Evolutionary conservation across 2,888 invertebrate genomes (phyloP).

Genomic region (Choristoneura rosaceana): DNA sequence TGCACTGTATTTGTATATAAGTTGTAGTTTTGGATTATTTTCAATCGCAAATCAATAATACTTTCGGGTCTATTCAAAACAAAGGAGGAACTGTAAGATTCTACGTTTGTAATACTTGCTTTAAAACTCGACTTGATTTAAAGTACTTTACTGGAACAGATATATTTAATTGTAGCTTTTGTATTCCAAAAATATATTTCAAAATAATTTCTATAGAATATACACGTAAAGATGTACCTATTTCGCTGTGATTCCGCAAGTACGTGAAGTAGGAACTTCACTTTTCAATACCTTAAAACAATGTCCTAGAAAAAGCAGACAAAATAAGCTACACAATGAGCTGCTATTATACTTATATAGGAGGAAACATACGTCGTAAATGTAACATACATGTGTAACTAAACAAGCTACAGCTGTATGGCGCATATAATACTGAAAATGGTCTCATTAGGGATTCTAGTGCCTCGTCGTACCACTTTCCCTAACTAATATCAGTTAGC

Average conservation of each 20-base stretch:
- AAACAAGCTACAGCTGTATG: neutral
- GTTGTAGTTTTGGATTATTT: too few relatives aligned
- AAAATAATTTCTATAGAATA: neutral
- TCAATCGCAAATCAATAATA: too few relatives aligned
- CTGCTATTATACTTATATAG: neutral
- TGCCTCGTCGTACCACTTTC: slow-evolving; percentile 30
- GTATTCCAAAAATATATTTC: neutral
- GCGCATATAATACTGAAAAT: slow-evolving; percentile 12
- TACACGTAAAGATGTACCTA: too few relatives aligned
- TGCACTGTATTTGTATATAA: too few relatives aligned
- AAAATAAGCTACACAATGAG: too few relatives aligned
- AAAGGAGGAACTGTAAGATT: too few relatives aligned
- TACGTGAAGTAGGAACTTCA: neutral
- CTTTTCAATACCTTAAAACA: neutral
- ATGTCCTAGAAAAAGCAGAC: neutral
- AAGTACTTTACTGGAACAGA: too few relatives aligned
- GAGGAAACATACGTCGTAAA: neutral
- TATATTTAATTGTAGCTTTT: neutral
- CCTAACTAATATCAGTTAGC: slow-evolving; percentile 34
- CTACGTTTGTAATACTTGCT: too few relatives aligned
- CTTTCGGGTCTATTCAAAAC: too few relatives aligned
- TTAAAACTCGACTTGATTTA: too few relatives aligned
- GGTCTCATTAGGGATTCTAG: slow-evolving; percentile 28
- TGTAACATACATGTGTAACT: neutral
- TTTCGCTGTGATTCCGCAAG: neutral